phyloP scores from a whole-genome alignment of 2,113 vertebrate genomes.

The Myxocyprinus asiaticus region DNA sequence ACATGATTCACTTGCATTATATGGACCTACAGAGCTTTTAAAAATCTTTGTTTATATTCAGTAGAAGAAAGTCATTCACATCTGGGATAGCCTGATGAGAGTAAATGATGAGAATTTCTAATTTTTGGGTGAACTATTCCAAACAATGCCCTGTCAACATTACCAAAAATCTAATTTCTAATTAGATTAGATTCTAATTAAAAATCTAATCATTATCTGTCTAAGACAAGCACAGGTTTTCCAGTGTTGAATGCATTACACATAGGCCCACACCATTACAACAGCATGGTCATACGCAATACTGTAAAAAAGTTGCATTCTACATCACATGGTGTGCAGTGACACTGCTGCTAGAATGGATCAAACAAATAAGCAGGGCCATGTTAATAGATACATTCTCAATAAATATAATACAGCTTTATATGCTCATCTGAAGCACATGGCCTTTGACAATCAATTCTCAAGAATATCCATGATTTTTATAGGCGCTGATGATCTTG shows the following conservation, averaged over 20 bases:
- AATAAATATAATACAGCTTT: neutral
- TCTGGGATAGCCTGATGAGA: too few relatives aligned
- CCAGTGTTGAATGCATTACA: neutral
- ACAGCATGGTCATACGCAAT: conserved; percentile 17
- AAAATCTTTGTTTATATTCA: too few relatives aligned
- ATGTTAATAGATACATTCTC: neutral
- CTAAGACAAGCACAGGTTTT: neutral
- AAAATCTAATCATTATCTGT: too few relatives aligned
- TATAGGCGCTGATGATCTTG: neutral
- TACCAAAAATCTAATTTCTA: neutral
- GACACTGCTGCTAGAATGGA: neutral
- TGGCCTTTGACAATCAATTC: neutral
- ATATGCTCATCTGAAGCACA: neutral
- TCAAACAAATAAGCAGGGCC: too few relatives aligned
- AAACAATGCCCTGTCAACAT: neutral
- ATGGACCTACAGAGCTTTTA: too few relatives aligned
- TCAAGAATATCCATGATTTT: neutral
- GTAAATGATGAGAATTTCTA: neutral
- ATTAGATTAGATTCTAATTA: too few relatives aligned
- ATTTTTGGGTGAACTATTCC: neutral
- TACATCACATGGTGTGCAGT: conserved; percentile 1
- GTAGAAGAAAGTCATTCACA: too few relatives aligned
- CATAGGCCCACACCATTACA: neutral
- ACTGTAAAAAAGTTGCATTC: conserved; percentile 16
- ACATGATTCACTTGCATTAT: too few relatives aligned